These are phyloP conservation scores for Sebastes cheni DNA, from an alignment of 2,797 vertebrate genomes.

Conservation along the genomic window DNA sequence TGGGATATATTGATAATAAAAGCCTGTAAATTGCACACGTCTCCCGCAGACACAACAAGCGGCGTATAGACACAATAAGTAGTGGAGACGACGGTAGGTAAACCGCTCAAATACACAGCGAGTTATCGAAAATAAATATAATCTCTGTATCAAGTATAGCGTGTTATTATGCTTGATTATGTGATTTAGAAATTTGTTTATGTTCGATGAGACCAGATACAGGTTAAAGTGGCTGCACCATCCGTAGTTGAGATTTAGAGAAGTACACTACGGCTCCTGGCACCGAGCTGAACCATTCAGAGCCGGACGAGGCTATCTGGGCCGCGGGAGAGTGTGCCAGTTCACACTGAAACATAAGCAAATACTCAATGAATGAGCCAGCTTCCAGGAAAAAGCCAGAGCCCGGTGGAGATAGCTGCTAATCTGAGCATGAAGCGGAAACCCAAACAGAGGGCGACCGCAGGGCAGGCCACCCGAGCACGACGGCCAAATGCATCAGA, in stretches of 20 bases:
- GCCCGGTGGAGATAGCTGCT: conserved; percentile 76
- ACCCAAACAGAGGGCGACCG: conserved; percentile 72
- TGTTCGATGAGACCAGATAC: conserved; percentile 33
- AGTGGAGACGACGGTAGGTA: background rate
- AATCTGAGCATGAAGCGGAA: conserved; percentile 77
- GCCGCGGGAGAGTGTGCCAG: conserved; percentile 63
- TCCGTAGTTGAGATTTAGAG: conserved; percentile 36
- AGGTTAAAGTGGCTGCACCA: conserved; percentile 35
- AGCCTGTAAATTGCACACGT: conserved; percentile 1
- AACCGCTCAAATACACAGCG: background rate
- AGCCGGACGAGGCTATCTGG: conserved; percentile 40
- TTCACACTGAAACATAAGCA: conserved; percentile 76
- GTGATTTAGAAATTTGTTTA: conserved; percentile 49
- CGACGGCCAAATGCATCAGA: conserved; percentile 74
- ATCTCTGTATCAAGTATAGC: background rate
- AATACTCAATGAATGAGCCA: conserved; percentile 69
- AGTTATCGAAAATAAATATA: conserved; percentile 3
- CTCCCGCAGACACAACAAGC: conserved; percentile 18
- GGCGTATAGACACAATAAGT: background rate
- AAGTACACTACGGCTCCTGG: conserved; percentile 61
- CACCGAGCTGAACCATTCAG: conserved; percentile 57
- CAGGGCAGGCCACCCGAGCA: conserved; percentile 65
- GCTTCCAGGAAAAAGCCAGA: conserved; percentile 75
- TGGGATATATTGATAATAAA: conserved; percentile 25
- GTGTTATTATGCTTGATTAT: conserved; percentile 28